These are phyloP conservation scores for Noctuana brunneofusca DNA, from an alignment of 2,888 invertebrate species.

Conservation along the genomic window DNA sequence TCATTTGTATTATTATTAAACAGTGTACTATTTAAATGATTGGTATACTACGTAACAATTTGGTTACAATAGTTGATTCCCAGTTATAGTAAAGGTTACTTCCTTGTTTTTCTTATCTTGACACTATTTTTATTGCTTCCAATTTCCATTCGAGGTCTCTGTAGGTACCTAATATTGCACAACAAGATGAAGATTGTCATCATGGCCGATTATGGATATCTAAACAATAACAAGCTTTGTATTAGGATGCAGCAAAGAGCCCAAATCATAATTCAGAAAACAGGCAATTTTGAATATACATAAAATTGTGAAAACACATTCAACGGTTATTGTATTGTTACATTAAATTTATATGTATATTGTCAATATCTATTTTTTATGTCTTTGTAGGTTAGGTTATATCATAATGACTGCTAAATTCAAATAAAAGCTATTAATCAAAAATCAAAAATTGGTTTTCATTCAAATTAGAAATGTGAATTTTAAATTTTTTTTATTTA, in stretches of 20 bases:
- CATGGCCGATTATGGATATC: constrained; percentile 18
- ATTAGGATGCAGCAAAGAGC: neutral
- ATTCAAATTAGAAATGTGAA: no score
- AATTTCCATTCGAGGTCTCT: constrained; percentile 42
- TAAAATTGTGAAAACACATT: neutral
- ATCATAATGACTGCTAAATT: no score
- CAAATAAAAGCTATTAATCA: no score
- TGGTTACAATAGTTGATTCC: neutral
- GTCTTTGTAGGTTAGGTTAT: no score
- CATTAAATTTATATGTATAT: no score
- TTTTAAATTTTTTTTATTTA: no score
- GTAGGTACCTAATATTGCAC: constrained; percentile 53
- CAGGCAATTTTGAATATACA: neutral
- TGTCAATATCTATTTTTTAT: no score
- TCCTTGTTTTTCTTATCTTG: constrained; percentile 45
- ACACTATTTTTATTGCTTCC: constrained; percentile 45
- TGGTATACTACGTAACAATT: neutral
- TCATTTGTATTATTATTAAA: constrained; percentile 46
- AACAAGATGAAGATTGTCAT: constrained; percentile 59
- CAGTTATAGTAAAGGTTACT: constrained; percentile 32
- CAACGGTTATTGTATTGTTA: no score
- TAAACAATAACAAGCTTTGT: neutral
- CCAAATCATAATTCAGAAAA: neutral
- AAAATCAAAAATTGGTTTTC: no score
- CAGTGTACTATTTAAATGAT: neutral